These are phyloP conservation scores for Simalia tracyae DNA, from an alignment of 2,797 vertebrate species.

Conservation along the genomic window DNA sequence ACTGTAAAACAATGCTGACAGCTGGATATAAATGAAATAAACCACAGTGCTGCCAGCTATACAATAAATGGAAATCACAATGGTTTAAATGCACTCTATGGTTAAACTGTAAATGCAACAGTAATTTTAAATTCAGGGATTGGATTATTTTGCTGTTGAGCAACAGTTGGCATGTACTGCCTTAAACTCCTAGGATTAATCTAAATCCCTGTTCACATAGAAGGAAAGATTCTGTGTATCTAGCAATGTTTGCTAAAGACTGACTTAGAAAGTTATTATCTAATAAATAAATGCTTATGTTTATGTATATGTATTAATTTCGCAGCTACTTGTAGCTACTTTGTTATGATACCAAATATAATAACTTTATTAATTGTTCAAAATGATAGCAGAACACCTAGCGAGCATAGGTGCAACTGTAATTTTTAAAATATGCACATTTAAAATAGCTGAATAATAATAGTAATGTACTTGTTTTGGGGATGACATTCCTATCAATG, in stretches of 20 bases:
- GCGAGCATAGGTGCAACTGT: background rate
- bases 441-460: background rate
- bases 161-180: constrained; percentile 19
- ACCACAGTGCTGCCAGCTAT: background rate
- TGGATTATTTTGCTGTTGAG: constrained; percentile 21
- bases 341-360: background rate
- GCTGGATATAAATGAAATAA: background rate
- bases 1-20: background rate
- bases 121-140: background rate
- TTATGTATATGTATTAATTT: background rate
- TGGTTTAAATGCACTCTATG: background rate
- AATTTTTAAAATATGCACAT: background rate
- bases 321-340: background rate
- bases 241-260: constrained; percentile 19
- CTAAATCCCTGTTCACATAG: background rate
- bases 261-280: background rate
- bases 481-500: background rate
- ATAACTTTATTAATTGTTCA: background rate
- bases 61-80: background rate
- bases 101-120: background rate
- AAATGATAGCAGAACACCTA: background rate
- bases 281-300: background rate
- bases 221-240: constrained; percentile 21
- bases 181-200: constrained; percentile 2
- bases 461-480: background rate